Conservation (phyloP, 2,113 vertebrate species). For the Herpailurus yagouaroundi region DNA sequence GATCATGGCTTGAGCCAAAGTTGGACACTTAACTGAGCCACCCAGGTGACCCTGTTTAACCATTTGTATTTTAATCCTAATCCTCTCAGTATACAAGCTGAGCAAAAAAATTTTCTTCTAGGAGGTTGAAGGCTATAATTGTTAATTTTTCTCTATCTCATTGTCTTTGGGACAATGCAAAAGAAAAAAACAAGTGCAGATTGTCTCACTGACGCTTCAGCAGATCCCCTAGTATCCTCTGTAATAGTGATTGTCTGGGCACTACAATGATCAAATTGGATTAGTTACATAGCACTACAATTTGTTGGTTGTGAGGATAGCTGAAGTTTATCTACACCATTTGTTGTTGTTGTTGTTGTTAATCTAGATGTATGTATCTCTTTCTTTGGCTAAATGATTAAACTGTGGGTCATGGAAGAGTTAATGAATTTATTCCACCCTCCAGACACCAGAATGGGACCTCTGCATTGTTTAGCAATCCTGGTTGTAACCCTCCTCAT, state of each 20-base stretch:
- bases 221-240: not conserved
- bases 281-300: not conserved
- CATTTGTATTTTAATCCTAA: slow-evolving; percentile 14
- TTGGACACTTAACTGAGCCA: too few relatives aligned
- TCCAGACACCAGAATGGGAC: not conserved
- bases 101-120: not conserved
- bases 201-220: not conserved
- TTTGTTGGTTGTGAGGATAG: not conserved
- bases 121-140: not conserved
- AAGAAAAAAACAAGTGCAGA: not conserved
- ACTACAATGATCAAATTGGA: not conserved
- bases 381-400: not conserved
- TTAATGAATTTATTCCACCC: not conserved
- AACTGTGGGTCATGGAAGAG: not conserved
- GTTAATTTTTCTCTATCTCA: not conserved
- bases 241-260: not conserved
- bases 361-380: not conserved
- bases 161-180: not conserved
- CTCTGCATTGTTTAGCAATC: not conserved
- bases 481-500: not conserved
- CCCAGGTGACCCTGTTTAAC: not conserved
- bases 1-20: too few relatives aligned
- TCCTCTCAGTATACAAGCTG: not conserved
- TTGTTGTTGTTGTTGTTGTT: slow-evolving; percentile 11
- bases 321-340: not conserved